phyloP scores from a whole-genome alignment of 2,113 vertebrate genomes.

The Tragelaphus imberbis region DNA sequence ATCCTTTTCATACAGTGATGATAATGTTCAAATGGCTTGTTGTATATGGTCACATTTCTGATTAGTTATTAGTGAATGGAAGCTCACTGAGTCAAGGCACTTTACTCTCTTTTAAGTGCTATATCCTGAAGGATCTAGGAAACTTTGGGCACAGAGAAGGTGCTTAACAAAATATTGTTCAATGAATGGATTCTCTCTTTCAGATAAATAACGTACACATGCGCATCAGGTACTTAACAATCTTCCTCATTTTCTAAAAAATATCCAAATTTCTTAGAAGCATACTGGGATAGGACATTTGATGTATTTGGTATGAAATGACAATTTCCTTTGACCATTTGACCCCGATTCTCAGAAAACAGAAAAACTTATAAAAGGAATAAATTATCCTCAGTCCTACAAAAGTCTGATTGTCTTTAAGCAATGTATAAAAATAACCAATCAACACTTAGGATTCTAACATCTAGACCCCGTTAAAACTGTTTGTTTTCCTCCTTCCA shows the following conservation, averaged over 20 bases:
- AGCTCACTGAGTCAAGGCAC: background rate
- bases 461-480: background rate
- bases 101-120: background rate
- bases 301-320: background rate
- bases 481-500: background rate
- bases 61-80: background rate
- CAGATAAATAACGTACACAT: background rate
- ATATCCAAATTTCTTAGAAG: background rate
- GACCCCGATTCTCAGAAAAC: background rate
- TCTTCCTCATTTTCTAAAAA: background rate
- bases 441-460: background rate
- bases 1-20: background rate
- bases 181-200: background rate
- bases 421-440: background rate
- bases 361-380: background rate
- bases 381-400: background rate
- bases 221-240: background rate
- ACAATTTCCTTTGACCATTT: background rate
- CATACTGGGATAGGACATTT: background rate
- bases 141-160: background rate
- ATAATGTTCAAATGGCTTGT: background rate
- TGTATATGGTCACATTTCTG: background rate
- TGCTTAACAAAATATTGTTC: background rate
- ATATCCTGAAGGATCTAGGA: background rate
- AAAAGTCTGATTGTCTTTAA: background rate